A percentile compares a stretch with the other conserved stretches of the same genome.
These are phyloP conservation scores for Drosophila lowei DNA, from an alignment of 1,140 invertebrate genomes.

Conservation along the genomic window DNA sequence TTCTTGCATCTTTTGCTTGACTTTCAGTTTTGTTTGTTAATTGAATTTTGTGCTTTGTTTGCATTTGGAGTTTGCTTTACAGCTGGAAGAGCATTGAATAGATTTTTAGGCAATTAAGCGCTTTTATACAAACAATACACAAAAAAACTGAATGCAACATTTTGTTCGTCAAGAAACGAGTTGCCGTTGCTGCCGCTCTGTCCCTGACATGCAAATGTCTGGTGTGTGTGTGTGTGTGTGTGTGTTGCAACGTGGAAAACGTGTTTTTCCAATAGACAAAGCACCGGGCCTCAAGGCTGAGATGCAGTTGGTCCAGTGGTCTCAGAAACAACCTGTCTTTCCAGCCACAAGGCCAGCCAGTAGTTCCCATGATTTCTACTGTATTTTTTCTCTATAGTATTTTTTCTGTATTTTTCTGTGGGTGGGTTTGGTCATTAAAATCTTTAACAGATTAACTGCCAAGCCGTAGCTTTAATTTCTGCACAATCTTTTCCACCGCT, in stretches of 20 bases:
- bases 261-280: slow-evolving; percentile 38
- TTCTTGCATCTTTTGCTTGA: too few species aligned
- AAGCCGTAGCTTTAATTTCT: too few species aligned
- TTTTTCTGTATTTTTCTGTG: too few species aligned
- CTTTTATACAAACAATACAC: slow-evolving; percentile 40
- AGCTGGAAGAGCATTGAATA: slow-evolving; percentile 29
- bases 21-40: slow-evolving; percentile 42
- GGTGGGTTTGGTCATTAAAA: too few species aligned
- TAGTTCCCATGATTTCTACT: background rate
- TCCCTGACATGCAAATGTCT: slow-evolving; percentile 46
- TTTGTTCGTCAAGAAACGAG: slow-evolving; percentile 1
- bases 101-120: slow-evolving; percentile 47
- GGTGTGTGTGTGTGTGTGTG: too few species aligned
- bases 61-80: slow-evolving; percentile 8
- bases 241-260: slow-evolving; percentile 33
- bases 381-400: too few species aligned
- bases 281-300: slow-evolving; percentile 31
- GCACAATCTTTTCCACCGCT: too few species aligned
- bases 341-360: slow-evolving; percentile 26
- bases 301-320: slow-evolving; percentile 28
- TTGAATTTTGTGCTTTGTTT: slow-evolving; percentile 35
- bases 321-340: slow-evolving; percentile 33
- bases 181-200: background rate
- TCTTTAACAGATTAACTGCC: too few species aligned
- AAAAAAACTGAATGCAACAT: slow-evolving; percentile 29